phyloP scores from a whole-genome alignment of 1,140 invertebrate genomes.

The Brachionus paranguensis region DNA sequence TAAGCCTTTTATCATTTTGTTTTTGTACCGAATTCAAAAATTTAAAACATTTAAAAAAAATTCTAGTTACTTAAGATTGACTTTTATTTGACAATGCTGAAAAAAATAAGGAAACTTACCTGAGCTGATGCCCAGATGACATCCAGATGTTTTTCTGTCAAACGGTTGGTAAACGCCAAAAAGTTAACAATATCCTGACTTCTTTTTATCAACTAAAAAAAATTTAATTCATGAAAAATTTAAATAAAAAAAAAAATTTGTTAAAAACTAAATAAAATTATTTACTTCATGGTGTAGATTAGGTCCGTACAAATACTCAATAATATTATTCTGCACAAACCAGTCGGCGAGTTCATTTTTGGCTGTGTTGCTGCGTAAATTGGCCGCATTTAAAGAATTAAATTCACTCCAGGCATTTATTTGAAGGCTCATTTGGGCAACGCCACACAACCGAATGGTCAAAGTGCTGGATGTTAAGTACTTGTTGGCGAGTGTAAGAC shows the following conservation, averaged over 20 bases:
- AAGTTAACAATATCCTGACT: slow-evolving; percentile 86
- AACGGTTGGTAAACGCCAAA: slow-evolving; percentile 78
- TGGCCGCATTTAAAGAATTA: not conserved
- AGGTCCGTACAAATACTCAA: slow-evolving; percentile 87
- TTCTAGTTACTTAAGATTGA: not conserved
- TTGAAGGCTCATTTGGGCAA: slow-evolving; percentile 75
- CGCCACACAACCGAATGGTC: slow-evolving; percentile 80
- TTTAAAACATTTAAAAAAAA: too few relatives aligned
- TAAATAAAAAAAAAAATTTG: too few relatives aligned
- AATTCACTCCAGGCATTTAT: slow-evolving; percentile 9
- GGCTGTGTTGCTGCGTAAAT: slow-evolving; percentile 50
- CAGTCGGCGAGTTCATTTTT: slow-evolving; percentile 77
- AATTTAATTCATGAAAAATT: too few relatives aligned
- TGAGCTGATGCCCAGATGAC: slow-evolving; percentile 80
- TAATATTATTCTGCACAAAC: slow-evolving; percentile 81
- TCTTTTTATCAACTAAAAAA: slow-evolving; percentile 78
- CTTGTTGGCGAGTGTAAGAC: slow-evolving; percentile 81
- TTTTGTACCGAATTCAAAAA: too few relatives aligned
- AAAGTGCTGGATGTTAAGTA: slow-evolving; percentile 82
- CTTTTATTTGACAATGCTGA: not conserved
- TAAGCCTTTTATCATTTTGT: too few relatives aligned
- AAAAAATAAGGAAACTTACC: not conserved
- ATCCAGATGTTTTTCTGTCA: slow-evolving; percentile 83
- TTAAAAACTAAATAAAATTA: too few relatives aligned
- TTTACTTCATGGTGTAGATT: slow-evolving; percentile 85